These are phyloP conservation scores for Romanomermis culicivorax DNA, from an alignment of 2,888 invertebrate species.

Conservation along the genomic window DNA sequence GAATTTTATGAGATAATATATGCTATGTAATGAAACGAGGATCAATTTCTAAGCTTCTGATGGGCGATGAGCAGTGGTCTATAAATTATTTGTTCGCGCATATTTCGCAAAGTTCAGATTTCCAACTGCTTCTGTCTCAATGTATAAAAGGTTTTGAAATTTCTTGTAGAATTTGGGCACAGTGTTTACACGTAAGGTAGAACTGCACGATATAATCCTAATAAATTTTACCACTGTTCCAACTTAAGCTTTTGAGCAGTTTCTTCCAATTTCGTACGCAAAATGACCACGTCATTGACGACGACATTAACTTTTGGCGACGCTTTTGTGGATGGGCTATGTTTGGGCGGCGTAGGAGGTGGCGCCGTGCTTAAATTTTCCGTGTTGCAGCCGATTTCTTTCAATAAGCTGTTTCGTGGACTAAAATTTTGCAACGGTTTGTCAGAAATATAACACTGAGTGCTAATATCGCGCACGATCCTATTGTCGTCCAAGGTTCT, in stretches of 20 bases:
- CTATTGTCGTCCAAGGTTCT: not conserved
- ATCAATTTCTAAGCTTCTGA: too few relatives aligned
- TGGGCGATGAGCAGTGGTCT: too few relatives aligned
- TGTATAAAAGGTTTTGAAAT: not conserved
- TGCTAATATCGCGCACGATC: not conserved
- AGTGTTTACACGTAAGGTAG: not conserved
- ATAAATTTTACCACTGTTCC: not conserved
- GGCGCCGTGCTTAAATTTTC: not conserved
- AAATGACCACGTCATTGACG: not conserved
- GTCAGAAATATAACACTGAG: slow-evolving; percentile 1
- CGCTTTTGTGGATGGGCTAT: not conserved
- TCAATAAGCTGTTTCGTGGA: not conserved
- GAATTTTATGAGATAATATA: not conserved
- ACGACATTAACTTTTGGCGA: not conserved
- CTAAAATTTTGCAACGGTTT: not conserved
- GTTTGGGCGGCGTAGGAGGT: not conserved
- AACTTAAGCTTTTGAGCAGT: not conserved
- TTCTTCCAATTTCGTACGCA: not conserved
- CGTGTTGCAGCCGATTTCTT: slow-evolving; percentile 3
- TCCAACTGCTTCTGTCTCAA: too few relatives aligned
- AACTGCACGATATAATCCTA: not conserved
- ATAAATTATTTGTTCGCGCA: too few relatives aligned
- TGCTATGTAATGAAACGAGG: not conserved
- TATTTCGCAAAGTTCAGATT: too few relatives aligned
- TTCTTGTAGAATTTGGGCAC: too few relatives aligned